These are phyloP conservation scores for Ailuropoda melanoleuca DNA, from an alignment of 2,113 vertebrate genomes.

Conservation along the genomic window DNA sequence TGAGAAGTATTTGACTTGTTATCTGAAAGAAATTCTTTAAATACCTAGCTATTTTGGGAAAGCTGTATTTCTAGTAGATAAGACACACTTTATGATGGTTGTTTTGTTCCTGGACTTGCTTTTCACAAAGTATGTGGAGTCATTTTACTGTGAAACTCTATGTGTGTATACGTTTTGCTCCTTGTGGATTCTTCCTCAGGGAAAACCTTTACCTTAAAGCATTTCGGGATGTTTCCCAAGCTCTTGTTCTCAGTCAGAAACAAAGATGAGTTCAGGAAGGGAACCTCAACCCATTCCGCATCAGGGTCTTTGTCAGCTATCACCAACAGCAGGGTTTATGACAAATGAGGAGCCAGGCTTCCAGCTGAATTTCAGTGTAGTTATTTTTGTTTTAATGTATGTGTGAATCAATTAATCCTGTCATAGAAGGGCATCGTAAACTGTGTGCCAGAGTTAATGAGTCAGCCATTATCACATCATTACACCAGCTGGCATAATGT, in stretches of 20 bases:
- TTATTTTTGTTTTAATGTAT: constrained; percentile 99
- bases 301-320: constrained; percentile 54
- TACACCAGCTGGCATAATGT: constrained; percentile 97
- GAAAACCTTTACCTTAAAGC: not conserved
- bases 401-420: constrained; percentile 99
- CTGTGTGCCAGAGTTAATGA: constrained; percentile 99
- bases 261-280: constrained; percentile 56
- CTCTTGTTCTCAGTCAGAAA: not conserved
- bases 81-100: not conserved
- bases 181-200: not conserved
- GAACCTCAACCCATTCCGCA: constrained; percentile 4
- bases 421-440: constrained; percentile 98
- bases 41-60: not conserved
- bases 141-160: not conserved
- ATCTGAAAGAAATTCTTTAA: constrained; percentile 31
- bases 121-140: not conserved
- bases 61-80: not conserved
- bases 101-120: not conserved
- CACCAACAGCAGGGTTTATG: constrained; percentile 86
- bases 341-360: constrained; percentile 90
- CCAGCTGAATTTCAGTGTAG: constrained; percentile 94
- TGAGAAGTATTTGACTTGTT: not conserved
- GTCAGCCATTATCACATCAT: constrained; percentile 98
- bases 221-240: not conserved
- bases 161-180: not conserved